These are phyloP conservation scores for Notodonta dromedarius DNA, from an alignment of 2,888 invertebrate genomes.

Conservation along the genomic window DNA sequence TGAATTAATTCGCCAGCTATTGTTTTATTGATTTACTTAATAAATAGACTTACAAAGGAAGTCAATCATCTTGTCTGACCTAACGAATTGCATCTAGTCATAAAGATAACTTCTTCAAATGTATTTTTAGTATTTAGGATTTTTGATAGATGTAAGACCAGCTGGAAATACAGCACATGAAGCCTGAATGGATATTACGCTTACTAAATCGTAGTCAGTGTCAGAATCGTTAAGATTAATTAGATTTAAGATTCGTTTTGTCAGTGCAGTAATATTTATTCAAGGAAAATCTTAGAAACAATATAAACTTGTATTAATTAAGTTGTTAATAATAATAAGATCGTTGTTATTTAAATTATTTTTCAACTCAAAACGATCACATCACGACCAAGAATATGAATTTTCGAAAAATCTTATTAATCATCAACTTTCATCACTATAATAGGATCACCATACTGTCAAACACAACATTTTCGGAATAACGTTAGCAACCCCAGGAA, in stretches of 20 bases:
- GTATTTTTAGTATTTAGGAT: conserved; percentile 10
- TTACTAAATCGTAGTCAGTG: conserved; percentile 64
- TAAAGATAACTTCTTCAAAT: conserved; percentile 8
- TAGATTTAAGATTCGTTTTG: not conserved
- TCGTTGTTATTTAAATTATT: too few relatives aligned
- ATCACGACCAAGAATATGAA: too few relatives aligned
- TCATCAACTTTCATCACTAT: not conserved
- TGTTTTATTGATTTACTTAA: conserved; percentile 9
- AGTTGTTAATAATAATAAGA: too few relatives aligned
- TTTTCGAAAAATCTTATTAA: not conserved
- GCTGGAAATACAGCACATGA: conserved; percentile 44
- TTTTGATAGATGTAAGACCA: conserved; percentile 39
- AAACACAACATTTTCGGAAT: not conserved
- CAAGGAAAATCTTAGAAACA: too few relatives aligned
- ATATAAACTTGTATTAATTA: too few relatives aligned
- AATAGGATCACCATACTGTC: not conserved
- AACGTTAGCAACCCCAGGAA: not conserved
- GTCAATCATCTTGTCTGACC: conserved; percentile 54
- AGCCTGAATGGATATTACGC: conserved; percentile 75
- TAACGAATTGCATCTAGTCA: conserved; percentile 62
- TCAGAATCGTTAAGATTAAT: conserved; percentile 26
- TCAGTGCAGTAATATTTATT: too few relatives aligned
- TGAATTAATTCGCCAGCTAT: conserved; percentile 8
- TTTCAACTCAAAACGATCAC: too few relatives aligned
- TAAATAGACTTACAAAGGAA: conserved; percentile 35